Evolutionary conservation across 1,140 invertebrate species (phyloP), one percentile per base, ranked within the genome.

Genomic region (Bombus impatiens): DNA sequence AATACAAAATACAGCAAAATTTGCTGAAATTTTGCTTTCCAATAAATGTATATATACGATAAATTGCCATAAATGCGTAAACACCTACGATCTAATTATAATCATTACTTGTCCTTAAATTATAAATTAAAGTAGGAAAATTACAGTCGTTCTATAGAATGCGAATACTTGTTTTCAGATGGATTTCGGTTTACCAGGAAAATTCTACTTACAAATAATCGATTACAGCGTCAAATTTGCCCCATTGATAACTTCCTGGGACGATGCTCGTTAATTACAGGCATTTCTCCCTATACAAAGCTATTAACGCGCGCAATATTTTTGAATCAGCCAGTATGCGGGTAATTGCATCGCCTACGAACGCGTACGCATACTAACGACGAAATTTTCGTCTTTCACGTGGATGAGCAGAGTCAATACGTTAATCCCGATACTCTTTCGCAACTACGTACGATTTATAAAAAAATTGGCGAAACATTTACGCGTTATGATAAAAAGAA

Each of bases 261-360:
- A 13, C 10, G 22, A 32, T 25, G 6, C 10, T 25, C 8, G 22
- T 53, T 35, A 25, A 42, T 76, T 53, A 44, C 3, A 47, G 32
- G 15, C 15, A 67, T 47, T 35, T 76, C 35, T 32, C 3, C 8
- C 18, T 25, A 10, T 8, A 53, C 42, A 15, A 25, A 35, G 25
- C n/a, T 53, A 22, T 53, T 32, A 9, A 53, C 18, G 44, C 18
- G 0, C 10, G 22, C 22, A 2, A 35, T 53, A 75, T 32, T 76
- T 76, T 53, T 53, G 74, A 76, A 76, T 53, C 44, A 35, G 0
- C 74, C 44, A 28, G n/a, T 76, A 76, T 35, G 74, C 32, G 44
- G 74, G 18, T 76, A 76, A 76, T 76, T 76, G 74, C 74, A 75
- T 75, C 74, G n/a, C 32, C 28, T 28, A 35, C 74, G n/a, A 76